A percentile compares a stretch with the other conserved stretches of the same genome.
Evolutionary conservation across 2,888 invertebrate genomes (phyloP).

Genomic region (Scaptomyza parva): DNA sequence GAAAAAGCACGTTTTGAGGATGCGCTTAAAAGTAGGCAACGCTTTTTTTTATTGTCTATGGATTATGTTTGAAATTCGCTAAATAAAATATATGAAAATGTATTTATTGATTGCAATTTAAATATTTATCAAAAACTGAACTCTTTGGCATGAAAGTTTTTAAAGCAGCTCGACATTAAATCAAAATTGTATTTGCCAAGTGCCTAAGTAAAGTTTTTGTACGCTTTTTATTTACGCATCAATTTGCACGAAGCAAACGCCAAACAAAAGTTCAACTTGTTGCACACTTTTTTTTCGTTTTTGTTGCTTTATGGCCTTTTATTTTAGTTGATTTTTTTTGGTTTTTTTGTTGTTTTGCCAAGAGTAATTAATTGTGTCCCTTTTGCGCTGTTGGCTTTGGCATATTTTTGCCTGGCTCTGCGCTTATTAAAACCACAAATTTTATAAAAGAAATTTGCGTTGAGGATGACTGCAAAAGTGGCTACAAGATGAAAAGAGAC

Average conservation of each 20-base stretch:
- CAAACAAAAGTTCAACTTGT: conserved; percentile 65
- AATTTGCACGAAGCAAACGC: conserved; percentile 51
- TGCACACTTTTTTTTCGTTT: conserved; percentile 64
- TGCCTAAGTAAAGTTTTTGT: conserved; percentile 26
- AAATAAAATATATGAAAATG: no score
- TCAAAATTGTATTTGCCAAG: conserved; percentile 6
- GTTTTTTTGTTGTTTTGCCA: conserved; percentile 6
- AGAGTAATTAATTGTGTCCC: conserved; percentile 73
- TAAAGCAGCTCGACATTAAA: not conserved
- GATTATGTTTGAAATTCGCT: no score
- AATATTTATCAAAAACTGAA: no score
- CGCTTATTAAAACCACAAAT: conserved; percentile 70
- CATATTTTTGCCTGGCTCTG: conserved; percentile 32
- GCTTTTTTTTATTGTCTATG: conserved; percentile 16
- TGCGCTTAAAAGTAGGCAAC: conserved; percentile 26
- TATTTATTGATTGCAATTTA: no score
- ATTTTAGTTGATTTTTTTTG: conserved; percentile 7
- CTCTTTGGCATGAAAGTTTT: not conserved
- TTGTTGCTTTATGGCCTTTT: conserved; percentile 24
- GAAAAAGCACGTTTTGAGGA: conserved; percentile 28
- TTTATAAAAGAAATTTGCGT: conserved; percentile 51
- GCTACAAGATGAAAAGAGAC: not conserved
- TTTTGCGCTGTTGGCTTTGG: conserved; percentile 56
- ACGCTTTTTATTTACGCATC: conserved; percentile 56
- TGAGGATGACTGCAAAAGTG: conserved; percentile 34